Evolutionary conservation across 2,113 vertebrate species (phyloP).

Genomic region (Oenanthe oenanthe): DNA sequence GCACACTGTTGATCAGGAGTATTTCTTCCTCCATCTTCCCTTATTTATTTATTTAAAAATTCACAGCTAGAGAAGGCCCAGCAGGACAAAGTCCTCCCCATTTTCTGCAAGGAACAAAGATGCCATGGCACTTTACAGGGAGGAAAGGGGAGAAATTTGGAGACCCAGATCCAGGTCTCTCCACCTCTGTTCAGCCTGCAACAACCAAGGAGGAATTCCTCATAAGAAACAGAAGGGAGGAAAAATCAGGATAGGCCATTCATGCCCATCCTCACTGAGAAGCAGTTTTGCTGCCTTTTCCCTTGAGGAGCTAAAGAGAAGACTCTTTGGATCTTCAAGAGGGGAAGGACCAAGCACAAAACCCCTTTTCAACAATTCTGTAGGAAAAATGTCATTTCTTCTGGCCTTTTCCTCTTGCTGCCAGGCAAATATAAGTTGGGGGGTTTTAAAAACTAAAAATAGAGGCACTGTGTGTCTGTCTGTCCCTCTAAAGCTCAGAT

Average conservation of each 20-base stretch:
- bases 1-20: background rate
- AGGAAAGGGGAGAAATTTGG: background rate
- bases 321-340: background rate
- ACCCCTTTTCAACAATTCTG: background rate
- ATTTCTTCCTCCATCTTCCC: background rate
- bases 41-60: background rate
- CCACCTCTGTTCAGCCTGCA: background rate
- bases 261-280: background rate
- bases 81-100: background rate
- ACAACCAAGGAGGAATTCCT: background rate
- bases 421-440: background rate
- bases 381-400: background rate
- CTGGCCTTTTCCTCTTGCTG: background rate
- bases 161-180: background rate
- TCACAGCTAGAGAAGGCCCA: background rate
- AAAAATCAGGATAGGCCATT: background rate
- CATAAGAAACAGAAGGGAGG: background rate
- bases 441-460: background rate
- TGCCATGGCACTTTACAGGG: accelerated
- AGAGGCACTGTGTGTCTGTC: background rate
- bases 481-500: background rate
- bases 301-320: background rate
- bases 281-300: background rate
- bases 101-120: background rate
- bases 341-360: background rate